phyloP scores from a whole-genome alignment of 1,140 invertebrate species.

The Anastrepha obliqua region DNA sequence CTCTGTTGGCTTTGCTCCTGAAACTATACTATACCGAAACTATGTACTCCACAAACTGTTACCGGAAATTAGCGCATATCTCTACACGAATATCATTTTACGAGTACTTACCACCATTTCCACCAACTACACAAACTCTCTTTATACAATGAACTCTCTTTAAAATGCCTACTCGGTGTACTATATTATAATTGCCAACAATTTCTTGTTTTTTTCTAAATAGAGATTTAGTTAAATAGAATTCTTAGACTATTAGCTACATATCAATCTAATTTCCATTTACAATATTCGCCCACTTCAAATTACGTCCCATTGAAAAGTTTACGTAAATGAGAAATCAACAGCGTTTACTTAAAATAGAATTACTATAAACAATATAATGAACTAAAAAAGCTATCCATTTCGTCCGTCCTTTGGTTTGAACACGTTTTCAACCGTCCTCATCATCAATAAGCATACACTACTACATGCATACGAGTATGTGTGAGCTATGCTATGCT shows the following conservation, averaged over 20 bases:
- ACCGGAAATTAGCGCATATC: slow-evolving; percentile 11
- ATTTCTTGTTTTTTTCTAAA: neutral
- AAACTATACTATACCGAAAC: neutral
- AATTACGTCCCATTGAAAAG: slow-evolving; percentile 4
- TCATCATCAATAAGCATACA: neutral
- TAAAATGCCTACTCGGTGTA: neutral
- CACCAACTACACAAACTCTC: neutral
- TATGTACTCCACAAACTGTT: neutral
- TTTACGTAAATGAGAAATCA: neutral
- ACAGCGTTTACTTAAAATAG: neutral
- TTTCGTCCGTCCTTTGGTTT: slow-evolving; percentile 41
- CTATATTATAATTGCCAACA: neutral
- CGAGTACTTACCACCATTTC: neutral
- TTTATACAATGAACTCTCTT: neutral
- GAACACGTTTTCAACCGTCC: slow-evolving; percentile 29
- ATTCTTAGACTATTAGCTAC: neutral
- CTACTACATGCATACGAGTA: neutral
- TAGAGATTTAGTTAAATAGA: no score
- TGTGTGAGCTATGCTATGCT: no score
- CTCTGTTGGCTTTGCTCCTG: slow-evolving; percentile 3
- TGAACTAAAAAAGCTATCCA: slow-evolving; percentile 1
- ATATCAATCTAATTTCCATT: slow-evolving; percentile 18
- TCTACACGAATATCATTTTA: slow-evolving; percentile 25
- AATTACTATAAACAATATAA: neutral
- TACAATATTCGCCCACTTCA: neutral